Base-by-base conservation (phyloP, 2,888 invertebrate species). In the Leptopilina myrica region DNA sequence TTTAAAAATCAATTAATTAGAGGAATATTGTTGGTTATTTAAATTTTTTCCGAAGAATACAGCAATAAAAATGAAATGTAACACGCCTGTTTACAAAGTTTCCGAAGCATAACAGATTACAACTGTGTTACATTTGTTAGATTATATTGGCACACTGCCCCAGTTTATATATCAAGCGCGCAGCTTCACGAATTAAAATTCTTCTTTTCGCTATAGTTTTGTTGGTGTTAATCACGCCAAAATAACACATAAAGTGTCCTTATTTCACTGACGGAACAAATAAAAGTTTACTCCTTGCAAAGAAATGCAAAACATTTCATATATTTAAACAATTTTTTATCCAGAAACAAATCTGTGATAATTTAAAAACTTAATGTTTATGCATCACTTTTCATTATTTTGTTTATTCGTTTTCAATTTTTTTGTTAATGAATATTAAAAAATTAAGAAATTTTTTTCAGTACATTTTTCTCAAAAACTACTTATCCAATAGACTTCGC, bases 141-240 rank as follows among this genome's bases (percentile, higher is more conserved):
- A 73, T 14, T 73, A 53, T 73, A 73, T 73, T 73, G 73, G 73
- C 53, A 73, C 56, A 56, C 73, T 73, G 73, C 56, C 56, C 56
- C n/a, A 56, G 9, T 73, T 73, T 33, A 65, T 67, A 46, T n/a
- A 73, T 6, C 26, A 26, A 73, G 33, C 69, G 33, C 69, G 26
- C n/a, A 15, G 49, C 26, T 56, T 53, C 49, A 26, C 53, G 2
- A 69, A 69, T 49, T 53, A 8, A 53, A 69, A 49, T 26, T 53
- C 49, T 69, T 53, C 20, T 69, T 53, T 69, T 53, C 14, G 20
- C 20, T 6, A 43, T 26, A 59, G 20, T 62, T 62, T 62, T 12
- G 49, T 62, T 20, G 8, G 9, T n/a, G 12, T 11, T 53, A 53
- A 62, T 12, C 67, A 69, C 67, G 67, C 67, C 12, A 69, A 69